Conservation (phyloP, 2,888 invertebrate genomes). For the Lasius fuliginosus region DNA sequence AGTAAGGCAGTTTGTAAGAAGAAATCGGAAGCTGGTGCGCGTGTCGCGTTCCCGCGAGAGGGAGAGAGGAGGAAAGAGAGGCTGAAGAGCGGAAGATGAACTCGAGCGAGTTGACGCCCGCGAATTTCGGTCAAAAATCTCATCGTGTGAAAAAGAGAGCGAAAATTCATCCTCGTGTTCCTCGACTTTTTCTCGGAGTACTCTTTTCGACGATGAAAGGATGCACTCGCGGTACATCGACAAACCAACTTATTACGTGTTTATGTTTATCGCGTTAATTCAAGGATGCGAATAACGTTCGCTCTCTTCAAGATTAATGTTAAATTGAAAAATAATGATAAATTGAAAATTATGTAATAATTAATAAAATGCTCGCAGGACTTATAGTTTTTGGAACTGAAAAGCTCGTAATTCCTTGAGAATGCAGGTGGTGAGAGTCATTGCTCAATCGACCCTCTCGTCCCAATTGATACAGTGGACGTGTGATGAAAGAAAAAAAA, state of each 20-base stretch:
- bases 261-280: neutral
- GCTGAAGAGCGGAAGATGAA: neutral
- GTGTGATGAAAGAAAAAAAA: neutral
- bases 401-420: neutral
- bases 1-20: constrained; percentile 68
- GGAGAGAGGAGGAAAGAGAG: constrained; percentile 19
- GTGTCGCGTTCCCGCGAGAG: constrained; percentile 65
- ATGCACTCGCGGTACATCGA: neutral
- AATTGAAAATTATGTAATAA: neutral
- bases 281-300: neutral
- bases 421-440: constrained; percentile 2
- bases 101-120: constrained; percentile 57
- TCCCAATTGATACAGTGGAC: neutral
- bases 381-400: neutral
- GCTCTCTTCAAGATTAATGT: neutral
- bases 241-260: neutral
- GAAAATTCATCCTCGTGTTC: constrained; percentile 69
- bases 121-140: constrained; percentile 60
- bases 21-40: constrained; percentile 69
- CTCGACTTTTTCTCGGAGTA: constrained; percentile 9
- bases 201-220: neutral
- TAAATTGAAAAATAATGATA: neutral
- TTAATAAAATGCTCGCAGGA: neutral
- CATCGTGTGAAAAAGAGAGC: constrained; percentile 46
- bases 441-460: neutral